Percentiles rank a stretch among this genome's conserved stretches.
Evolutionary conservation across 2,113 vertebrate species (phyloP).

Genomic region (Cynocephalus volans): DNA sequence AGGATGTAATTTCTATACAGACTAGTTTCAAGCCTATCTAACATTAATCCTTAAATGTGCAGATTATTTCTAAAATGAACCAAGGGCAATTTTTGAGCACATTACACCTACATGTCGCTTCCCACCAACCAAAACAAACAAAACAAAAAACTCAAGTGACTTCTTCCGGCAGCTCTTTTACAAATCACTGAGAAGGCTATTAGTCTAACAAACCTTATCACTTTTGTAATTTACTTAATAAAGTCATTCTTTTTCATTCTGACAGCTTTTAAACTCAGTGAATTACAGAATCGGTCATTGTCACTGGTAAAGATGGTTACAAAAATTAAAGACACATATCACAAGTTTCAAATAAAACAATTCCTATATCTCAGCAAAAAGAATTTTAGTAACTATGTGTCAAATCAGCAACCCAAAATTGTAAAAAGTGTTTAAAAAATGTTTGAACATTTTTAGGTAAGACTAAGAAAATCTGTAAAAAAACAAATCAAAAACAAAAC

Average conservation of each 20-base stretch:
- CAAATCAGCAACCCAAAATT: constrained; percentile 64
- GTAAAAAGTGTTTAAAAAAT: constrained; percentile 51
- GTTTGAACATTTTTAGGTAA: constrained; percentile 54
- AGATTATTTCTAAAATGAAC: constrained; percentile 65
- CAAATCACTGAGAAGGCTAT: constrained; percentile 39
- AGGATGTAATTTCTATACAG: constrained; percentile 29
- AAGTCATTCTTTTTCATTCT: constrained; percentile 50
- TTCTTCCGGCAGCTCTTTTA: constrained; percentile 56
- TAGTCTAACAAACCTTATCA: constrained; percentile 28
- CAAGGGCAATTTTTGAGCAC: not conserved
- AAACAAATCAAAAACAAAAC: not conserved
- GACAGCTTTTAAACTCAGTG: constrained; percentile 61
- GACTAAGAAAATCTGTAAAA: constrained; percentile 22
- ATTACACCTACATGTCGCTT: constrained; percentile 27
- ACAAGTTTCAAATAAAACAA: constrained; percentile 42
- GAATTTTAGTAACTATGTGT: not conserved
- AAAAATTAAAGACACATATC: constrained; percentile 37
- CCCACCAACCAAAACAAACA: constrained; percentile 26
- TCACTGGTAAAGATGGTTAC: constrained; percentile 9
- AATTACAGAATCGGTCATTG: not conserved
- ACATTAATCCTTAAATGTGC: constrained; percentile 45
- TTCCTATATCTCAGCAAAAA: constrained; percentile 18
- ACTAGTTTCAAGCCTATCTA: constrained; percentile 42
- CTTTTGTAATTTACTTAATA: constrained; percentile 40
- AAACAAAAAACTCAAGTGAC: not conserved